phyloP scores from a whole-genome alignment of 2,113 vertebrate genomes.

The Phasianus colchicus region DNA sequence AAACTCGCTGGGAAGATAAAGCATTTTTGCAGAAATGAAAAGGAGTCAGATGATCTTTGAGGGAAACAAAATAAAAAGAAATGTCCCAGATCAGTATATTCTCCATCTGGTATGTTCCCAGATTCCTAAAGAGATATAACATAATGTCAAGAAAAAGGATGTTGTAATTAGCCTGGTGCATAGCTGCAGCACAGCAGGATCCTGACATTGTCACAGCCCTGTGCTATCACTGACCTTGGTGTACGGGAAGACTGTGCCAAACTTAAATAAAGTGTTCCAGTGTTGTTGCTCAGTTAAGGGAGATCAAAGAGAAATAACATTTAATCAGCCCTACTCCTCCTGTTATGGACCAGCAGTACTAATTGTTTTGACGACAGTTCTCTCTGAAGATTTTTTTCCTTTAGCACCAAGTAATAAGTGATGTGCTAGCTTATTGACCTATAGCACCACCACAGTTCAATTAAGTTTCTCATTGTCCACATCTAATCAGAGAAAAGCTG shows the following conservation, averaged over 20 bases:
- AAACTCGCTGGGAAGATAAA: conserved; percentile 25
- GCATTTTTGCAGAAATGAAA: conserved; percentile 15
- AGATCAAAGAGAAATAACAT: conserved; percentile 40
- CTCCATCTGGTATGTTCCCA: conserved; percentile 38
- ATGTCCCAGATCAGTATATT: conserved; percentile 1
- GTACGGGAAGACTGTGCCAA: background rate
- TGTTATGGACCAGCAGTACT: background rate
- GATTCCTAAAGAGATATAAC: conserved; percentile 46
- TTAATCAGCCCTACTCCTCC: background rate
- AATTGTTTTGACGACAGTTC: conserved; percentile 47
- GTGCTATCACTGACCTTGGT: conserved; percentile 21
- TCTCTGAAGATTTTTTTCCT: conserved; percentile 27
- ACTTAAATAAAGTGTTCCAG: conserved; percentile 25
- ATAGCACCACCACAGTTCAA: conserved; percentile 31
- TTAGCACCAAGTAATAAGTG: conserved; percentile 33
- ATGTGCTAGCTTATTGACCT: conserved; percentile 32
- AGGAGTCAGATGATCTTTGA: conserved; percentile 9
- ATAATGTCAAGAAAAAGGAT: conserved; percentile 22
- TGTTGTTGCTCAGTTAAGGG: background rate
- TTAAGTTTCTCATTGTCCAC: conserved; percentile 61
- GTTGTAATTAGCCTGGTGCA: conserved; percentile 32
- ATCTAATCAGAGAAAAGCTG: conserved; percentile 73
- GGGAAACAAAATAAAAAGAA: background rate
- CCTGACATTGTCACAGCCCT: background rate
- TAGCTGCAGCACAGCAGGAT: conserved; percentile 5